A percentile compares a stretch with the other conserved stretches of the same genome.
These are phyloP conservation scores for Micronycteris hirsuta DNA, from an alignment of 2,113 vertebrate species.

Conservation along the genomic window DNA sequence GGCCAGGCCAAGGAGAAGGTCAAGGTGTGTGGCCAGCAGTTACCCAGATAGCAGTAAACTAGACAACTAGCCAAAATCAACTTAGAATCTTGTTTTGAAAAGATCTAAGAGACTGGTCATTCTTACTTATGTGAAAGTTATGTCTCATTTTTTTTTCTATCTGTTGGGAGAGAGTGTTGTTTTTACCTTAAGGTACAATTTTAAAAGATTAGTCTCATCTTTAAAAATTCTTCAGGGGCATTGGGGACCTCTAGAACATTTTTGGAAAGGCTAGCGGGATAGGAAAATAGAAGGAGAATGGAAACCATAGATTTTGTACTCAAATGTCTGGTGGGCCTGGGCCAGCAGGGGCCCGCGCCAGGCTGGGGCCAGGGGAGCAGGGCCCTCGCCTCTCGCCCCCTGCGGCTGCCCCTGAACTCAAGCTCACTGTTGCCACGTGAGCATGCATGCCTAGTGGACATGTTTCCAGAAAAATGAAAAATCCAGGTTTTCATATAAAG, in stretches of 20 bases:
- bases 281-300: neutral
- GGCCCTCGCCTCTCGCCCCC: neutral
- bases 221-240: neutral
- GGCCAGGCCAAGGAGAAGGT: neutral
- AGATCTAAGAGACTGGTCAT: neutral
- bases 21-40: neutral
- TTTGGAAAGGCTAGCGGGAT: neutral
- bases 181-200: slow-evolving; percentile 8
- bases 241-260: neutral
- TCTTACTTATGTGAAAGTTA: neutral
- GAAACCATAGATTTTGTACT: neutral
- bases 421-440: neutral
- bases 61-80: neutral
- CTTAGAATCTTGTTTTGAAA: neutral
- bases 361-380: neutral
- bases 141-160: neutral
- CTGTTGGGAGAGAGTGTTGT: neutral
- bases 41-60: neutral
- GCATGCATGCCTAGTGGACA: neutral
- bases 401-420: neutral
- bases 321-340: no score
- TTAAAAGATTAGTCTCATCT: neutral
- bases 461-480: slow-evolving; percentile 41
- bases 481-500: slow-evolving; percentile 20
- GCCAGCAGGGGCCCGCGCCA: no score